Evolutionary conservation across 1,140 invertebrate species (phyloP), one percentile per base, ranked within the genome.

Genomic region (Hylaeus volcanicus): DNA sequence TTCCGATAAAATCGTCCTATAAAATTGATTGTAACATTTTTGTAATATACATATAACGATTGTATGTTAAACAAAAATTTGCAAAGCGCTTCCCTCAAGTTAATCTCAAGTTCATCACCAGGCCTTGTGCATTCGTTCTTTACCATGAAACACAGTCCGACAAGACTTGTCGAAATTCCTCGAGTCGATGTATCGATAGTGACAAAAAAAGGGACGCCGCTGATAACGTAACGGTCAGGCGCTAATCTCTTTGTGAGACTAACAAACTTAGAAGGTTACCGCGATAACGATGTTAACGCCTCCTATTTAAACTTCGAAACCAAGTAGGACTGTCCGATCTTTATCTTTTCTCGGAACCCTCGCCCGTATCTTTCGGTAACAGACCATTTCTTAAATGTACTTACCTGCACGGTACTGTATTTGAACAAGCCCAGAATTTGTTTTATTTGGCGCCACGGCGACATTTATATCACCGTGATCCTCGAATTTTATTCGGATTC

Each of bases 281-380:
- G 12, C 60, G 71, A 86, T 82, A 85, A 82, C 41, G 58, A 26
- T 64, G 63, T 81, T 78, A 71, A 61, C 55, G 71, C 5, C 51
- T 81, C 58, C 64, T 66, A 71, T 78, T 78, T 84, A 84, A 86
- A 81, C 61, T 84, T 76, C 26, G 43, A 80, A 41, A 6, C 12
- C 3, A 53, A 39, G n/a, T 43, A 37, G 63, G 55, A 61, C 53
- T 60, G 43, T 12, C n/a, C 37, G 45, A 39, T 61, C 15, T 39
- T 37, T 68, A 80, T 80, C 73, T 75, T 41, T 63, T 45, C 55
- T 45, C 5, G 11, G 73, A 74, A 68, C 45, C 45, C 12, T 45
- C 2, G 5, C 1, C 5, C 51, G 70, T 79, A 79, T 56, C 61
- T 65, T 14, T 51, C 1, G 12, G 43, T 11, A 26, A 73, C 61